phyloP scores from a whole-genome alignment of 2,113 vertebrate genomes.

The Otocyon megalotis region DNA sequence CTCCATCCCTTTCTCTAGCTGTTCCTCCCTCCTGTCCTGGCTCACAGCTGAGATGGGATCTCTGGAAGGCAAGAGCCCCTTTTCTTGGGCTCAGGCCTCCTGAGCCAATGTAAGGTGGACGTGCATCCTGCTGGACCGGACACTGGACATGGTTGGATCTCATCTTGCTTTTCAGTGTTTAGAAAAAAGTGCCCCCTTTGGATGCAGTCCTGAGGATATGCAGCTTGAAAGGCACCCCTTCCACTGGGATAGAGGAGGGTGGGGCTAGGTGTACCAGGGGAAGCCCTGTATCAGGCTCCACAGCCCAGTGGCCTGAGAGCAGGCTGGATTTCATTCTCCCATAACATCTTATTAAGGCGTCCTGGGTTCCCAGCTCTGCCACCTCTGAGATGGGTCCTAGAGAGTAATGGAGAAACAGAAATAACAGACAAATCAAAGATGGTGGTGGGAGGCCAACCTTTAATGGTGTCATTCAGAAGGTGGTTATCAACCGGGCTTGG shows the following conservation, averaged over 20 bases:
- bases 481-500: neutral
- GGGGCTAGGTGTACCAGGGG: rapidly evolving
- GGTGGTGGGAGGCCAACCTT: neutral
- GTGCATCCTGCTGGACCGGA: neutral
- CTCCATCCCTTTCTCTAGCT: neutral
- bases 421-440: neutral
- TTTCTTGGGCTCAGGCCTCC: neutral
- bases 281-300: neutral
- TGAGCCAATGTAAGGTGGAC: neutral
- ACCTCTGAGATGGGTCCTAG: neutral
- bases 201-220: neutral
- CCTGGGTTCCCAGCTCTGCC: neutral
- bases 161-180: neutral
- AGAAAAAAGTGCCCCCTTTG: neutral
- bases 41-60: neutral
- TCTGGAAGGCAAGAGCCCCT: neutral
- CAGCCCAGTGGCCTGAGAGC: neutral
- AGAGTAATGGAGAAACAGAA: neutral
- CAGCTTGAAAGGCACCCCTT: neutral
- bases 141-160: neutral
- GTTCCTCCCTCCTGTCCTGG: neutral
- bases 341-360: neutral
- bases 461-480: neutral
- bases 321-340: neutral
- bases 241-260: neutral